Evolutionary conservation across 2,888 invertebrate species (phyloP).

Genomic region (Hirtodrosophila alboralis): DNA sequence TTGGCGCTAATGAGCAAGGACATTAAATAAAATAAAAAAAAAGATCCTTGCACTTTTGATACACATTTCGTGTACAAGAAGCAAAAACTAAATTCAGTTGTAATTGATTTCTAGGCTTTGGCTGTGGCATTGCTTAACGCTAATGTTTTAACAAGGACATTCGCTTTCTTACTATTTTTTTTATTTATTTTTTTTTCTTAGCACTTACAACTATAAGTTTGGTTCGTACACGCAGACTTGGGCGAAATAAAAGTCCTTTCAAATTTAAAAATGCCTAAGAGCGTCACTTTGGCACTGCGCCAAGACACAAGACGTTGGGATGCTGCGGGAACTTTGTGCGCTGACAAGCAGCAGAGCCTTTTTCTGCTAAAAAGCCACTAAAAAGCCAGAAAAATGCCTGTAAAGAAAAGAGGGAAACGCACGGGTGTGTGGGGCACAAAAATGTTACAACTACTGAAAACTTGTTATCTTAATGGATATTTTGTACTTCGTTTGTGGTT

Average conservation of each 20-base stretch:
- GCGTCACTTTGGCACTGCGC: conserved; percentile 71
- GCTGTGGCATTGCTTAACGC: conserved; percentile 24
- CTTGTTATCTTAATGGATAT: conserved; percentile 77
- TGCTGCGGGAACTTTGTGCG: conserved; percentile 47
- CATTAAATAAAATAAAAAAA: conserved; percentile 62
- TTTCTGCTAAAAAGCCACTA: conserved; percentile 57
- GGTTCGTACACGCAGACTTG: conserved; percentile 31
- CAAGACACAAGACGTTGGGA: conserved; percentile 49
- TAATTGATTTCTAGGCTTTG: conserved; percentile 71
- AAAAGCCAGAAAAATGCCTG: conserved; percentile 64
- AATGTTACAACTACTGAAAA: conserved; percentile 76
- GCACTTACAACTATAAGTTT: conserved; percentile 38
- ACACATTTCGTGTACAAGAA: conserved; percentile 31
- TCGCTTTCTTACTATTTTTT: conserved; percentile 1
- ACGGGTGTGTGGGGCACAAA: conserved; percentile 12
- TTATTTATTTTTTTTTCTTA: conserved; percentile 18
- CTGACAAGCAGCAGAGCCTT: conserved; percentile 43
- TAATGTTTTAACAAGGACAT: conserved; percentile 59
- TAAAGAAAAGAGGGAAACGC: conserved; percentile 1
- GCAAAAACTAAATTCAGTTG: conserved; percentile 22
- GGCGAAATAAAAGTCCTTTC: conserved; percentile 63
- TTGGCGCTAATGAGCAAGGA: conserved; percentile 65
- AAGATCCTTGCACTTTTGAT: conserved; percentile 53
- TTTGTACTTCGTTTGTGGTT: conserved; percentile 76
- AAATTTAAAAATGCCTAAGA: conserved; percentile 75